Evolutionary conservation across 2,797 vertebrate species (phyloP), one percentile per base, ranked within the genome.

Genomic region (Micrastur ruficollis): DNA sequence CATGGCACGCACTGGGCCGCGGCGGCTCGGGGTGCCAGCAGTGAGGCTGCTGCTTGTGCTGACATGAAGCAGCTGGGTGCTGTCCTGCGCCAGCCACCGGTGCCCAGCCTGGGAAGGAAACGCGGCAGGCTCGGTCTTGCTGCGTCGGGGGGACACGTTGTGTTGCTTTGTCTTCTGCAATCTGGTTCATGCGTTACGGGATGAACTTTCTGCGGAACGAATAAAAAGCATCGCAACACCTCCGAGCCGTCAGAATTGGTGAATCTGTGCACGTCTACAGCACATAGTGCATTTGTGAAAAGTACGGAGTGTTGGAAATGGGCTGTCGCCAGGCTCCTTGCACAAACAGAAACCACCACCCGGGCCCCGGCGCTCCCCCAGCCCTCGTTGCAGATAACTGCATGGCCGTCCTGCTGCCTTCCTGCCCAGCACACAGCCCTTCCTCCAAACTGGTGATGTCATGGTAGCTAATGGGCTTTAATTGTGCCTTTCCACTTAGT

Each of bases 391-490:
- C 68, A 84, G 84, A 55, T n/a, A 40, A 26, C 23, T 50, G 42
- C 19, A 5, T 1, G 52, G 15, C 23, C 1, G 13, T 92, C 86
- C 91, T 66, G 59, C 59, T 55, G 70, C 81, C 81, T 94, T 94
- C 91, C 91, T 89, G 89, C 59, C 67, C 47, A 0, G 44, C 65
- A n/a, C 79, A 8, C 32, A 68, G 65, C 5, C 1, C 58, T 94
- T 89, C 90, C 90, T 92, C 74, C 11, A n/a, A 36, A 46, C 59
- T 44, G 86, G 29, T 95, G 96, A 96, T 94, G 89, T 96, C 95
- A 93, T 53, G 84, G 81, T 72, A 82, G 81, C 61, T 95, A 96
- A 96, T 95, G 96, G 92, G 68, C 56, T 92, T 82, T 95, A 94
- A 96, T 91, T 94, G 86, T 50, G 86, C 86, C 81, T 89, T 62